These are phyloP conservation scores for Streblospio benedicti DNA, from an alignment of 1,140 invertebrate genomes.

Conservation along the genomic window DNA sequence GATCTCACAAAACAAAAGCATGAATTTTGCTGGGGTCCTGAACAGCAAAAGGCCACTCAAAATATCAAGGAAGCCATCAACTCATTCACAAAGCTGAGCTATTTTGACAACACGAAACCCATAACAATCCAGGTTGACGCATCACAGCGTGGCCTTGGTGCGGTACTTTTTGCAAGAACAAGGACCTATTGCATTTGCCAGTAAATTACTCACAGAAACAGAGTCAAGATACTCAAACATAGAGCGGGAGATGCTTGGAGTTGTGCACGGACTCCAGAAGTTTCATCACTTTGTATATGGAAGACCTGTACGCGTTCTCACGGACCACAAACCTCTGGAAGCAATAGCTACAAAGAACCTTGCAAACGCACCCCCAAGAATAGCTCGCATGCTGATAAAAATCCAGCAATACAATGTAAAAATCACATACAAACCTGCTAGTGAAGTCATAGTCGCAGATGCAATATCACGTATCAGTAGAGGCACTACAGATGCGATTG, in stretches of 20 bases:
- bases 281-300: conserved; percentile 13
- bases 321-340: conserved; percentile 28
- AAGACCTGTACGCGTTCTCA: not conserved
- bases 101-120: conserved; percentile 23
- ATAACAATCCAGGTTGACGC: conserved; percentile 27
- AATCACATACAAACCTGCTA: conserved; percentile 37
- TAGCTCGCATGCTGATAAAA: conserved; percentile 46
- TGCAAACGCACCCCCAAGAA: conserved; percentile 34
- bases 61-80: conserved; percentile 20
- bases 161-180: conserved; percentile 44
- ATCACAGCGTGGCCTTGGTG: conserved; percentile 39
- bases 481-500: too few relatives aligned
- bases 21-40: conserved; percentile 1
- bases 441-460: conserved; percentile 45
- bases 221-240: conserved; percentile 16
- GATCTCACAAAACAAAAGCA: conserved; percentile 3
- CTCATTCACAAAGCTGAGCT: conserved; percentile 21
- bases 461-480: conserved; percentile 21
- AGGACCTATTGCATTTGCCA: conserved; percentile 20
- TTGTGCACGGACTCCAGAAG: conserved; percentile 6
- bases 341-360: conserved; percentile 44
- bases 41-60: conserved; percentile 17
- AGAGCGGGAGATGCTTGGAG: conserved; percentile 9
- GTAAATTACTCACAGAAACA: not conserved
- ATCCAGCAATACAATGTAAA: conserved; percentile 45